phyloP scores from a whole-genome alignment of 1,140 invertebrate genomes.

The Drosophila quadrilineata region DNA sequence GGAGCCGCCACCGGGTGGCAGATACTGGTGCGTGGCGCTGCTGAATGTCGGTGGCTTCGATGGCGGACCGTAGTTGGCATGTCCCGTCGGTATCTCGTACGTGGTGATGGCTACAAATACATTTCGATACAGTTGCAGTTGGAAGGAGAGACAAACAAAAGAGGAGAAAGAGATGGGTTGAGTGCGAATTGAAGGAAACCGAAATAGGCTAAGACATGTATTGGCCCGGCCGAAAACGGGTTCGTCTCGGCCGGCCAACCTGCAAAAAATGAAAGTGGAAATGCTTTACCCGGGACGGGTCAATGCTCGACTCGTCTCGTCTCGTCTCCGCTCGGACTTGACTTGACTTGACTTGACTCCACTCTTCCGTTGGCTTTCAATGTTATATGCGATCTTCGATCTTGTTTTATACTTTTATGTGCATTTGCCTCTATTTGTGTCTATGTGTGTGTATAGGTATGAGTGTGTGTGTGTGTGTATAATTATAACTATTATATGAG shows the following conservation, averaged over 20 bases:
- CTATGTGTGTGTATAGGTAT: no score
- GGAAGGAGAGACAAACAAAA: slow-evolving; percentile 12
- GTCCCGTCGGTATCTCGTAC: slow-evolving; percentile 75
- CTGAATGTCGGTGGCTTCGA: slow-evolving; percentile 75
- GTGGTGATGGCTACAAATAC: slow-evolving; percentile 77
- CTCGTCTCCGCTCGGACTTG: slow-evolving; percentile 5
- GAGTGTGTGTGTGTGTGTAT: no score
- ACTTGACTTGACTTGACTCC: slow-evolving; percentile 39
- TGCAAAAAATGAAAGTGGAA: slow-evolving; percentile 68
- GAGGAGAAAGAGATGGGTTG: slow-evolving; percentile 1
- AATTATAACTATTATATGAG: slow-evolving; percentile 51
- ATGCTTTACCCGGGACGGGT: slow-evolving; percentile 41
- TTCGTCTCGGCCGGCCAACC: slow-evolving; percentile 12
- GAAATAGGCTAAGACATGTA: slow-evolving; percentile 48
- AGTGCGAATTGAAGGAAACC: slow-evolving; percentile 15
- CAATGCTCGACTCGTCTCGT: slow-evolving; percentile 40
- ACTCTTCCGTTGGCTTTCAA: slow-evolving; percentile 62
- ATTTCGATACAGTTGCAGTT: slow-evolving; percentile 12
- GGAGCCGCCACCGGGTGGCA: slow-evolving; percentile 66
- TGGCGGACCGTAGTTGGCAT: slow-evolving; percentile 73
- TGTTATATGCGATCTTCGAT: slow-evolving; percentile 39
- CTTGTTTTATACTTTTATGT: no score
- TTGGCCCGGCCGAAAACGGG: slow-evolving; percentile 43
- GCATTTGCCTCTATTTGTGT: no score
- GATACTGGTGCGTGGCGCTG: slow-evolving; percentile 76